Conservation (phyloP, 2,888 invertebrate species). For the Lasius platythorax region DNA sequence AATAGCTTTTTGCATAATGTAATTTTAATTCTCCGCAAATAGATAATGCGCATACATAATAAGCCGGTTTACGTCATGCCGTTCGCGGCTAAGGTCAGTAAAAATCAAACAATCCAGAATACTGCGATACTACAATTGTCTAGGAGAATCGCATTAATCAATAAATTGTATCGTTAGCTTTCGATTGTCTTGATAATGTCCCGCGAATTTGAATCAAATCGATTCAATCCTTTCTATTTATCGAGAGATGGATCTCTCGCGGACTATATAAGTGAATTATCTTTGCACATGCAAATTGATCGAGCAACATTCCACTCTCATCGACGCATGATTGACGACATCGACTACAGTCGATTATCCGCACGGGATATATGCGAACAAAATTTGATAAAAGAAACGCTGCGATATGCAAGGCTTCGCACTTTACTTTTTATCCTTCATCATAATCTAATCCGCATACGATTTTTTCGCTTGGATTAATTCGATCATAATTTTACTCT, state of each 20-base stretch:
- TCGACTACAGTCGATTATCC: neutral
- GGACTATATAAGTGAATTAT: neutral
- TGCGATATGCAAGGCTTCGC: slow-evolving; percentile 50
- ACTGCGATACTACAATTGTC: neutral
- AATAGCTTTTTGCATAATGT: slow-evolving; percentile 40
- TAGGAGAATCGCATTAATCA: neutral
- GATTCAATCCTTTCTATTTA: neutral
- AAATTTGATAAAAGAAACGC: slow-evolving; percentile 38
- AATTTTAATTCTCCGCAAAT: slow-evolving; percentile 48
- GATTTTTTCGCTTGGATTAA: slow-evolving; percentile 68
- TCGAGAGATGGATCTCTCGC: neutral
- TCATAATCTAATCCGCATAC: slow-evolving; percentile 64
- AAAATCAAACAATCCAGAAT: slow-evolving; percentile 33
- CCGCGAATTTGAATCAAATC: neutral
- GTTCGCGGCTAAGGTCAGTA: slow-evolving; percentile 31
- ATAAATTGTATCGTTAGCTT: slow-evolving; percentile 8
- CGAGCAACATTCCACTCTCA: slow-evolving; percentile 21
- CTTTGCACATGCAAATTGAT: slow-evolving; percentile 18
- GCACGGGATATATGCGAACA: slow-evolving; percentile 25
- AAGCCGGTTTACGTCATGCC: slow-evolving; percentile 41
- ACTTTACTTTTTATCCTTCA: slow-evolving; percentile 67
- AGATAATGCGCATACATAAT: slow-evolving; percentile 47
- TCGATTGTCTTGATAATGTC: neutral
- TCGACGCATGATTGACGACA: slow-evolving; percentile 18
- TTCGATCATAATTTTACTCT: slow-evolving; percentile 56